Base-by-base conservation (phyloP, 2,888 invertebrate species). In the Polyploca ridens region DNA sequence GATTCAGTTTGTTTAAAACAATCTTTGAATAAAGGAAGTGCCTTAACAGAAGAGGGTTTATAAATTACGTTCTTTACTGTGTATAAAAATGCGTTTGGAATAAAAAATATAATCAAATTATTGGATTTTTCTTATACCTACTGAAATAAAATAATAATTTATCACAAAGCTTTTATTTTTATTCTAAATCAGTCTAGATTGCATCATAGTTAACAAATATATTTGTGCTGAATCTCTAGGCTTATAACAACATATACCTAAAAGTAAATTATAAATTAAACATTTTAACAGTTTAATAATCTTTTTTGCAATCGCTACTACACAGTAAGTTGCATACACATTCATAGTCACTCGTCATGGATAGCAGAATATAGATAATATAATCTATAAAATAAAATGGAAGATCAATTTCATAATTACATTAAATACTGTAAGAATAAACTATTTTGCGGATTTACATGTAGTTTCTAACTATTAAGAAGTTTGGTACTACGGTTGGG, bases 21-120 rank as follows among this genome's bases (percentile, higher is more conserved):
- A 14, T 60, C 5, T 19, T 60, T 41, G 61, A 54, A 54, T 44
- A 27, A 73, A 77, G 73, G 75, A 80, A 82, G 82, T 82, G 82
- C 82, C 82, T 82, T 82, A 81, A 74, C 64, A 63, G 63, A 70
- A 74, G 76, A 81, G 74, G 73, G 66, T 62, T 67, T 69, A 68
- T 69, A 69, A 64, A 73, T 64, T 74, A 75, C 75, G 71, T 69
- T 69, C 71, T 63, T 68, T 49, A 59, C 14, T n/a, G 44, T 64
- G 60, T 62, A 65, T 65, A 58, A 46, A 59, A 41, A 66, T 61
- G 19, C 1, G 27, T 41, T 61, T 61, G 41, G 44, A 61, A 54
- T 58, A 62, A 63, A 41, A 54, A 61, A 60, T 62, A 54, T 54
- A 62, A 63, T 64, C 58, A 59, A 16, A 27, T 59, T 44, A 63